Percentiles rank a stretch among this genome's conserved stretches.
phyloP scores from a whole-genome alignment of 1,140 invertebrate genomes.

The Thaumetopoea pityocampa region DNA sequence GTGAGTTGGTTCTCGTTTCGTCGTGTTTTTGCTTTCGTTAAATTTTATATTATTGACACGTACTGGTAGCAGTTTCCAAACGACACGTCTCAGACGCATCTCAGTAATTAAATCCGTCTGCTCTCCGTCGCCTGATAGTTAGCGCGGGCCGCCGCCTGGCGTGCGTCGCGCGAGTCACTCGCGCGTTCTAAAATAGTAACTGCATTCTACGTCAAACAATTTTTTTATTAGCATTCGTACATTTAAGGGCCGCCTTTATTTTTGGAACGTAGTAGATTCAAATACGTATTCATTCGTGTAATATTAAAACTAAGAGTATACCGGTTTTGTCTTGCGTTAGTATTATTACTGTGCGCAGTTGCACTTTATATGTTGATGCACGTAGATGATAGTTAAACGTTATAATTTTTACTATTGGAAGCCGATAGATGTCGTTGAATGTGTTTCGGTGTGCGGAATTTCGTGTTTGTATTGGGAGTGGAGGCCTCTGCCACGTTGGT shows the following conservation, averaged over 20 bases:
- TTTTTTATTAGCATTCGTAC: slow-evolving; percentile 53
- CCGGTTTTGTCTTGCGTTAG: slow-evolving; percentile 62
- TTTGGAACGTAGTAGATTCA: slow-evolving; percentile 50
- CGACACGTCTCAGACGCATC: slow-evolving; percentile 70
- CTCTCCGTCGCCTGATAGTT: slow-evolving; percentile 65
- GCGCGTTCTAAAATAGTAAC: slow-evolving; percentile 40
- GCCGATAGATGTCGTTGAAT: slow-evolving; percentile 63
- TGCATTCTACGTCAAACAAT: slow-evolving; percentile 48
- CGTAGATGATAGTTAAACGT: slow-evolving; percentile 58
- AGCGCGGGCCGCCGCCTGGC: slow-evolving; percentile 49
- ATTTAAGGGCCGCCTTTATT: slow-evolving; percentile 49
- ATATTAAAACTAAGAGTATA: slow-evolving; percentile 70
- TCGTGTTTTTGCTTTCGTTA: slow-evolving; percentile 52
- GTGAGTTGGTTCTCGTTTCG: slow-evolving; percentile 67
- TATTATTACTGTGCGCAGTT: slow-evolving; percentile 58
- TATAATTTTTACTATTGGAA: slow-evolving; percentile 62
- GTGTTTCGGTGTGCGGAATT: slow-evolving; percentile 60
- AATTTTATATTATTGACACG: slow-evolving; percentile 41
- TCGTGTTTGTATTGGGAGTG: slow-evolving; percentile 27
- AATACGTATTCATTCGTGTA: slow-evolving; percentile 54
- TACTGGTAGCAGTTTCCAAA: slow-evolving; percentile 56
- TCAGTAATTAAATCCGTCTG: slow-evolving; percentile 70
- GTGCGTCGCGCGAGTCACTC: slow-evolving; percentile 66
- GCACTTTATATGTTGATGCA: slow-evolving; percentile 67
- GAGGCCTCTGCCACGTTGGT: slow-evolving; percentile 29